phyloP scores from a whole-genome alignment of 2,797 vertebrate species.

The Leuciscus waleckii region DNA sequence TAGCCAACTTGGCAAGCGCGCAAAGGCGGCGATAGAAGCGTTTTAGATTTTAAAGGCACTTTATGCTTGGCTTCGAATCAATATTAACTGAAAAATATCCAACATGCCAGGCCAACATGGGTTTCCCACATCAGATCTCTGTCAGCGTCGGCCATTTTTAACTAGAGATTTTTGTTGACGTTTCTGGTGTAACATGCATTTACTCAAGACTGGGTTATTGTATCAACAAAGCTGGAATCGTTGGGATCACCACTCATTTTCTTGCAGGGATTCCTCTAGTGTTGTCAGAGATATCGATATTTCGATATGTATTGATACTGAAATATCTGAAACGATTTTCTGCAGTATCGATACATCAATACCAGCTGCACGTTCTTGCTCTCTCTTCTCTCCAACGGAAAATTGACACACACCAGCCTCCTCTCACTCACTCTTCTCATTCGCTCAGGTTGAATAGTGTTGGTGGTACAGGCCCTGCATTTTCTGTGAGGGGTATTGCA shows the following conservation, averaged over 20 bases:
- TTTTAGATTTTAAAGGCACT: slow-evolving; percentile 79
- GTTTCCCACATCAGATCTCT: slow-evolving; percentile 58
- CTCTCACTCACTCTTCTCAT: neutral
- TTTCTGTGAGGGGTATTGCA: neutral
- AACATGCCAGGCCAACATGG: slow-evolving; percentile 68
- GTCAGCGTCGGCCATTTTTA: slow-evolving; percentile 12
- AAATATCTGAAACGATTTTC: neutral
- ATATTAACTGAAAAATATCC: slow-evolving; percentile 78
- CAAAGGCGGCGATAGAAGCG: slow-evolving; percentile 79
- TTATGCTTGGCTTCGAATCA: slow-evolving; percentile 80
- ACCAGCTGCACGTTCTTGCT: neutral
- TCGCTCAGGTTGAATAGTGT: neutral
- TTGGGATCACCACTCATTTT: neutral
- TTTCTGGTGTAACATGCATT: slow-evolving; percentile 1
- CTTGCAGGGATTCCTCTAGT: neutral
- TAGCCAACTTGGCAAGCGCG: slow-evolving; percentile 81
- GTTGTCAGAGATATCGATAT: neutral
- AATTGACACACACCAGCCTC: neutral
- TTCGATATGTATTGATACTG: neutral
- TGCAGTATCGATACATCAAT: neutral
- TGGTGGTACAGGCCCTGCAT: neutral
- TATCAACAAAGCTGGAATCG: neutral
- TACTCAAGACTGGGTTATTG: neutral
- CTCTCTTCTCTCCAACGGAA: neutral
- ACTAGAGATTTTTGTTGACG: neutral